Conservation (phyloP, 2,113 vertebrate species). For the Cyanoderma ruficeps region DNA sequence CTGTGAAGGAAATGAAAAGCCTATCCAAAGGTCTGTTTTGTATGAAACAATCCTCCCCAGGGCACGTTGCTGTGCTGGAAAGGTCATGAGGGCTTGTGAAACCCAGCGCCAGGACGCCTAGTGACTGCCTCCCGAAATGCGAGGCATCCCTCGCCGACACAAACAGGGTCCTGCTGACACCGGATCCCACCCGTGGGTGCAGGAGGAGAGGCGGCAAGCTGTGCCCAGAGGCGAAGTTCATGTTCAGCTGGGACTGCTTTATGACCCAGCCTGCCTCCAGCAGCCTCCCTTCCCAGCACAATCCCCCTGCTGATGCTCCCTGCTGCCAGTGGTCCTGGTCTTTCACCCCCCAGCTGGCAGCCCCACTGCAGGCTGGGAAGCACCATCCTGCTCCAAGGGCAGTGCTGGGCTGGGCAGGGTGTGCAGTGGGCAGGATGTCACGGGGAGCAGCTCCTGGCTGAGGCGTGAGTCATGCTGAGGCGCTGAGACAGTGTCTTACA, state of each 20-base stretch:
- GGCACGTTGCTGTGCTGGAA: conserved; percentile 17
- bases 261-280: not conserved
- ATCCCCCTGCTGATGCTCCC: not conserved
- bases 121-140: not conserved
- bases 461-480: not conserved
- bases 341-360: rapidly evolving
- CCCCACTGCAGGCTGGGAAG: not conserved
- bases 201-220: not conserved
- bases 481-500: not conserved
- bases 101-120: not conserved
- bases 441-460: rapidly evolving
- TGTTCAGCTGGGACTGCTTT: not conserved
- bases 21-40: conserved; percentile 56
- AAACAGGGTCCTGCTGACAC: not conserved
- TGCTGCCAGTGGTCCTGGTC: rapidly evolving
- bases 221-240: not conserved
- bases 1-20: conserved; percentile 48
- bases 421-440: not conserved
- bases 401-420: not conserved
- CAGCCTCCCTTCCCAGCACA: not conserved
- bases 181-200: not conserved
- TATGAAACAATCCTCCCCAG: conserved; percentile 47
- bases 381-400: not conserved
- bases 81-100: conserved; percentile 44
- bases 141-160: not conserved